phyloP scores from a whole-genome alignment of 2,797 vertebrate genomes.

The Lophura swinhoii region DNA sequence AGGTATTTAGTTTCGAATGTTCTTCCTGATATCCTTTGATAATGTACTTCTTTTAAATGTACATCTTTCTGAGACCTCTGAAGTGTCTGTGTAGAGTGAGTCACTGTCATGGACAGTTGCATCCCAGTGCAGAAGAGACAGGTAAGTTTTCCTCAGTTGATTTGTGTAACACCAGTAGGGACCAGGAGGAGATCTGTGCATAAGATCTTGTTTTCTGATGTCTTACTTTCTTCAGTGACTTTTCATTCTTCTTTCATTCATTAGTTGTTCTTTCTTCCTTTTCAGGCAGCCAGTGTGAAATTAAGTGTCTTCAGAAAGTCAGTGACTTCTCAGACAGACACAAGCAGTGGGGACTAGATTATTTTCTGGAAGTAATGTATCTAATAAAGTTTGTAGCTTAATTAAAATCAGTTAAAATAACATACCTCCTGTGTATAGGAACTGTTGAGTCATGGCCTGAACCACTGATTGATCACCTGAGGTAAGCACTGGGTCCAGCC shows the following conservation, averaged over 20 bases:
- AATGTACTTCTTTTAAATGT: neutral
- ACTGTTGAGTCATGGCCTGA: too few relatives aligned
- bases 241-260: neutral
- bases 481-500: too few relatives aligned
- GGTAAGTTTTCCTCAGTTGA: neutral
- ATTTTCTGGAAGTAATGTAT: constrained; percentile 74
- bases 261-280: constrained; percentile 9
- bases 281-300: constrained; percentile 73
- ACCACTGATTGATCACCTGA: too few relatives aligned
- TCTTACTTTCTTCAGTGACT: neutral
- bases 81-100: neutral
- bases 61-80: neutral
- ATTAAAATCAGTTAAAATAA: constrained; percentile 16
- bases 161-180: neutral
- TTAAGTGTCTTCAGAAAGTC: constrained; percentile 67
- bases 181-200: neutral
- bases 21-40: neutral
- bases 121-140: neutral
- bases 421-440: neutral
- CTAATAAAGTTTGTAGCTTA: constrained; percentile 61
- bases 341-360: constrained; percentile 77
- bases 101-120: neutral
- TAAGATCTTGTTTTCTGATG: neutral
- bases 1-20: neutral
- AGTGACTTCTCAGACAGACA: constrained; percentile 67